Conservation (phyloP, 23 tunicate genomes). For the Corella eumyota region DNA sequence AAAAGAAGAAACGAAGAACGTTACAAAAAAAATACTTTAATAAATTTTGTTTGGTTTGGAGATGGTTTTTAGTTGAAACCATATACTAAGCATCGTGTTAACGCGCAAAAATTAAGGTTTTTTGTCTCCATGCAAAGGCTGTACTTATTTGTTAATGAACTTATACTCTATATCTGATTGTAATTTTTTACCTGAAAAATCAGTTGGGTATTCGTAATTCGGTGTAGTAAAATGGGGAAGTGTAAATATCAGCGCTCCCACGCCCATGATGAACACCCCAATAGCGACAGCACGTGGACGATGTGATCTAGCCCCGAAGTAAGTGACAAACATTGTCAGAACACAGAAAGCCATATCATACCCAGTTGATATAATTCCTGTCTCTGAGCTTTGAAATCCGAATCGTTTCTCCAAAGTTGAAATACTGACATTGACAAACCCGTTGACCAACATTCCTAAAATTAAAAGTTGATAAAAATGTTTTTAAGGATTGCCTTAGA, state of each 20-base stretch:
- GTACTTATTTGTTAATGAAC: too few species aligned
- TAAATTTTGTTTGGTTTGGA: too few species aligned
- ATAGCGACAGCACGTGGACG: slow-evolving; percentile 53
- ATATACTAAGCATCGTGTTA: too few species aligned
- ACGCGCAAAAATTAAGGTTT: too few species aligned
- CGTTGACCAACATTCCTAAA: slow-evolving; percentile 92
- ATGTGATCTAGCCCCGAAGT: slow-evolving; percentile 48
- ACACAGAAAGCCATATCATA: slow-evolving; percentile 94
- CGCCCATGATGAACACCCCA: slow-evolving; percentile 55
- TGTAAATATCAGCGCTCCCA: slow-evolving; percentile 57
- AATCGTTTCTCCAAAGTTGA: slow-evolving; percentile 86
- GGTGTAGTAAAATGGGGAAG: slow-evolving; percentile 86
- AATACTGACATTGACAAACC: slow-evolving; percentile 88
- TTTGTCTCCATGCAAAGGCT: too few species aligned
- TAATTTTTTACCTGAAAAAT: slow-evolving; percentile 32
- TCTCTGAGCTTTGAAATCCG: slow-evolving; percentile 73
- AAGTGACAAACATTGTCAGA: slow-evolving; percentile 80
- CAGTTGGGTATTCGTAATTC: slow-evolving; percentile 31
- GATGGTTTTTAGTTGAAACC: too few species aligned
- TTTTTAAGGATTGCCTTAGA: background rate
- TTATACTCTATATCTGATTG: too few species aligned
- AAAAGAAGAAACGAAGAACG: too few species aligned
- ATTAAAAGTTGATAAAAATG: too few species aligned
- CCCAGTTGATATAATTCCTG: slow-evolving; percentile 74
- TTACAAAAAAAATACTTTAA: too few species aligned